These are phyloP conservation scores for Callaeas wilsoni DNA, from an alignment of 2,113 vertebrate species.

Conservation along the genomic window DNA sequence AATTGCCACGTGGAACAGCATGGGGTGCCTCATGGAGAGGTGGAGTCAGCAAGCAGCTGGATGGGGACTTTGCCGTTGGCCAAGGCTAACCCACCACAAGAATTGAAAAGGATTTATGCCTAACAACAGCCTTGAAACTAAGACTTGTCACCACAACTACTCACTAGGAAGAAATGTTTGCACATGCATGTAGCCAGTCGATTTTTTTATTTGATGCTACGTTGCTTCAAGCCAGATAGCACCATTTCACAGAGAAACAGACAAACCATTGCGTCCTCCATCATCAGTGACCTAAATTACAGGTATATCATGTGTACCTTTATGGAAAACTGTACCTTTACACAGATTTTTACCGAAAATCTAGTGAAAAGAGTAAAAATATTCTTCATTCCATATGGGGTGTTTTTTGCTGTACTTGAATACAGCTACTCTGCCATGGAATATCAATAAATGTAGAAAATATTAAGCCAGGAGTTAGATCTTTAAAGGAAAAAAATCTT, in stretches of 20 bases:
- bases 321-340: not conserved
- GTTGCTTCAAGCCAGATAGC: not conserved
- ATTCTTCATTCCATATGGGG: not conserved
- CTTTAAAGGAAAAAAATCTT: not conserved
- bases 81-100: not conserved
- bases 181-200: fast-evolving
- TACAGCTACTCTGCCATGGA: not conserved
- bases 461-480: not conserved
- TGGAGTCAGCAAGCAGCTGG: not conserved
- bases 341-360: not conserved
- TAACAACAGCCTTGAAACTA: not conserved
- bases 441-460: not conserved
- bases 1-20: not conserved
- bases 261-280: not conserved
- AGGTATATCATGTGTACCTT: not conserved
- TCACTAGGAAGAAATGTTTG: not conserved
- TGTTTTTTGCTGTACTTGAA: not conserved
- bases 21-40: not conserved
- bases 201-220: not conserved
- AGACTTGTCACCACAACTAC: not conserved
- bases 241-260: not conserved
- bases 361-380: not conserved
- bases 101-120: not conserved
- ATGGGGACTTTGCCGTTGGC: not conserved
- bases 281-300: not conserved